These are phyloP conservation scores for Stratiolaelaps scimitus DNA, from an alignment of 1,140 invertebrate species.

Conservation along the genomic window DNA sequence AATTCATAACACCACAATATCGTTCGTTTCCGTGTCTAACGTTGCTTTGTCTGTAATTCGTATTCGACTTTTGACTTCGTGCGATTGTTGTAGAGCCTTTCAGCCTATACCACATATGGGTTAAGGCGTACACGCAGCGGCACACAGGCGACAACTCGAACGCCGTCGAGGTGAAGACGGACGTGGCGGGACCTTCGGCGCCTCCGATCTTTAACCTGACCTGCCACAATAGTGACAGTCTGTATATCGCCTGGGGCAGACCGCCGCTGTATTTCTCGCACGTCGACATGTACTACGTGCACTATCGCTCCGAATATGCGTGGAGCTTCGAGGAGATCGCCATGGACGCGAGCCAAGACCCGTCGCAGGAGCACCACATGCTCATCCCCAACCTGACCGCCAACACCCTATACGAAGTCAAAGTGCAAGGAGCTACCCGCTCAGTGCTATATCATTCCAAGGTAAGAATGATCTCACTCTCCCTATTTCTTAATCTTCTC, in stretches of 20 bases:
- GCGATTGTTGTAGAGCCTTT: slow-evolving; percentile 53
- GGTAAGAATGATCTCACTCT: too few relatives aligned
- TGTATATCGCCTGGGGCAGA: slow-evolving; percentile 65
- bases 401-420: slow-evolving; percentile 59
- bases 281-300: slow-evolving; percentile 65
- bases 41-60: too few relatives aligned
- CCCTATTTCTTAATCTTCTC: too few relatives aligned
- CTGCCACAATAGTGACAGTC: slow-evolving; percentile 58
- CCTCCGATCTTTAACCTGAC: slow-evolving; percentile 66
- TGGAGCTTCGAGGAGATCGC: slow-evolving; percentile 51
- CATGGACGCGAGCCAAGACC: slow-evolving; percentile 48
- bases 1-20: too few relatives aligned
- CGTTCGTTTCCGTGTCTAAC: too few relatives aligned
- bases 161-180: slow-evolving; percentile 57
- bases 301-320: slow-evolving; percentile 49
- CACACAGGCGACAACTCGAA: slow-evolving; percentile 60
- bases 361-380: slow-evolving; percentile 45
- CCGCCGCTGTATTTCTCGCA: slow-evolving; percentile 53
- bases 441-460: slow-evolving; percentile 52
- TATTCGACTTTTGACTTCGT: too few relatives aligned
- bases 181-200: slow-evolving; percentile 56
- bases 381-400: slow-evolving; percentile 58
- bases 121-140: slow-evolving; percentile 60
- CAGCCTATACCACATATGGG: slow-evolving; percentile 70
- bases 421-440: slow-evolving; percentile 55